A percentile compares a stretch with the other conserved stretches of the same genome.
Conservation (phyloP, 2,113 vertebrate genomes). For the Myanophis thanlyinensis region DNA sequence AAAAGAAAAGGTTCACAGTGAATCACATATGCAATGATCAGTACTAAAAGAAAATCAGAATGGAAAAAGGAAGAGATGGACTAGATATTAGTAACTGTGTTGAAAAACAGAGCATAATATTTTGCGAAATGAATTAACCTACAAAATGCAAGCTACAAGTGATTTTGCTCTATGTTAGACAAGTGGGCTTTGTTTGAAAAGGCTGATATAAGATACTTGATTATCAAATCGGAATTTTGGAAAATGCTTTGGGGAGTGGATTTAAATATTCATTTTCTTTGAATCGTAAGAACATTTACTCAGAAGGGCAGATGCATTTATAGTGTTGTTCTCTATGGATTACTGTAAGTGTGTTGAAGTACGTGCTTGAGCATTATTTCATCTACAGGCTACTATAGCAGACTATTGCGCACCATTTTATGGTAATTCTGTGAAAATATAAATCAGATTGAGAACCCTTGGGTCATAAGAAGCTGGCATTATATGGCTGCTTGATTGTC, state of each 20-base stretch:
- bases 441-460: slow-evolving; percentile 42
- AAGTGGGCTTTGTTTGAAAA: slow-evolving; percentile 29
- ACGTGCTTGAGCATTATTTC: slow-evolving; percentile 21
- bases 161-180: slow-evolving; percentile 6
- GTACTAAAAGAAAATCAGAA: slow-evolving; percentile 50
- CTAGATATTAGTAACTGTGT: slow-evolving; percentile 55
- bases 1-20: slow-evolving; percentile 50
- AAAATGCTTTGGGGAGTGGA: slow-evolving; percentile 12
- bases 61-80: slow-evolving; percentile 33
- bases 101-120: slow-evolving; percentile 45
- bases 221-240: slow-evolving; percentile 41
- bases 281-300: slow-evolving; percentile 14
- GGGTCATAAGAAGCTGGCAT: slow-evolving; percentile 45
- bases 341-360: slow-evolving; percentile 39
- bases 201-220: slow-evolving; percentile 31
- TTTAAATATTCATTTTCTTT: neutral
- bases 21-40: slow-evolving; percentile 52
- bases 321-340: slow-evolving; percentile 40
- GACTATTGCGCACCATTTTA: slow-evolving; percentile 18
- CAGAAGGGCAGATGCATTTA: slow-evolving; percentile 34
- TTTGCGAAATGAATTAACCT: slow-evolving; percentile 50
- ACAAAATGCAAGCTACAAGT: slow-evolving; percentile 28
- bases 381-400: slow-evolving; percentile 23
- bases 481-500: slow-evolving; percentile 28
- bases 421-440: slow-evolving; percentile 59